A percentile compares a stretch with the other conserved stretches of the same genome.
Evolutionary conservation across 2,797 vertebrate genomes (phyloP).

Genomic region (Hippopotamyrus pictus): DNA sequence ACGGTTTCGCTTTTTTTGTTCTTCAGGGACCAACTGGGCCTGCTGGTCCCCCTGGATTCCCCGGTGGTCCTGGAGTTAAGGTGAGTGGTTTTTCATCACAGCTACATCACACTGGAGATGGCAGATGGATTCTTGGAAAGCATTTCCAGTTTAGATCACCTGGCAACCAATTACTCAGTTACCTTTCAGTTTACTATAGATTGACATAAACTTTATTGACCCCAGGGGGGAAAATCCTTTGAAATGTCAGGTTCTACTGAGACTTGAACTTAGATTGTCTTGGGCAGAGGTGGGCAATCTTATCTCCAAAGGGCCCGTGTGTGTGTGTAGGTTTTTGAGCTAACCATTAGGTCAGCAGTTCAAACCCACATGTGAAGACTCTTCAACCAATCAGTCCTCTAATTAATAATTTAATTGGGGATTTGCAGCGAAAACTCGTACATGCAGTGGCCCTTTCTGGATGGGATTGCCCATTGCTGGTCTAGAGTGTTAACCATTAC

Average conservation of each 20-base stretch:
- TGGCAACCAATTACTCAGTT: background rate
- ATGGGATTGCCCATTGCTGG: background rate
- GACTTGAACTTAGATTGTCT: background rate
- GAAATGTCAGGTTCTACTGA: background rate
- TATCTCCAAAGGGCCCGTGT: background rate
- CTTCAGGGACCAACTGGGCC: slow-evolving; percentile 87
- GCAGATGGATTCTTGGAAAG: background rate
- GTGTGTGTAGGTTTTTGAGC: background rate
- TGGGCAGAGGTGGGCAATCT: background rate
- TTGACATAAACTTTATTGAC: background rate
- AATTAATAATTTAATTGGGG: background rate
- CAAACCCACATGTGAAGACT: background rate
- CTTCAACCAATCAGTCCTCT: background rate
- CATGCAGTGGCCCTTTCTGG: background rate
- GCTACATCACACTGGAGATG: background rate
- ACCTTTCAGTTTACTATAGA: background rate
- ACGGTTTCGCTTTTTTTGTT: slow-evolving; percentile 10
- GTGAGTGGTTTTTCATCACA: slow-evolving; percentile 50
- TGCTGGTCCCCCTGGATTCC: slow-evolving; percentile 90
- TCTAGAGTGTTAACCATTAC: background rate
- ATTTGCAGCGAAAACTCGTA: background rate
- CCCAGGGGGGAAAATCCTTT: background rate
- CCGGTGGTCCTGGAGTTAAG: slow-evolving; percentile 91
- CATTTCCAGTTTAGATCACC: background rate
- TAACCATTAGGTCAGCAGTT: background rate